Base-by-base conservation (phyloP, 2,888 invertebrate species). In the Autographa gamma region DNA sequence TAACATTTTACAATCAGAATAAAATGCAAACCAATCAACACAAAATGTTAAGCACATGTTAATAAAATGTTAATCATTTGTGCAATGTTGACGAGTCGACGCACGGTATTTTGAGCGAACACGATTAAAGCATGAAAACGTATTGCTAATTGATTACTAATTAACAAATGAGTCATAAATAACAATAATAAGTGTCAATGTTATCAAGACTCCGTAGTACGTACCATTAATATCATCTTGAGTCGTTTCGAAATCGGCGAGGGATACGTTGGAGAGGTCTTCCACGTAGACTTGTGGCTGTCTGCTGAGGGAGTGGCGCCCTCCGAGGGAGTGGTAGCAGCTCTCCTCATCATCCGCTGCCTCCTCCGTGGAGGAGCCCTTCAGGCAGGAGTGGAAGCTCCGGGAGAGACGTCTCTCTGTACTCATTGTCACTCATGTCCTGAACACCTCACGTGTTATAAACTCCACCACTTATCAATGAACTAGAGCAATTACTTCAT, bases 301-400 rank as follows among this genome's bases (percentile, higher is more conserved):
- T 61, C 94, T 84, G 80, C 86, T 93, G 66, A 95, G 88, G 6
- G 95, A 94, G 76, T 95, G 93, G 65, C 95, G 89, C 61, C 95
- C 95, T 38, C 95, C 95, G 11, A 95, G 89, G 58, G 94, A 95
- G 86, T 95, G 95, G 86, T 95, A 95, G 88, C 95, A 95, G 77
- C 88, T 93, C 71, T 95, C 96, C 73, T 95, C 96, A 11, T 94
- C 94, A 82, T 95, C 95, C 34, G 93, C 93, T 54, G 93, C 96
- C 86, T 95, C 96, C 90, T 96, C 96, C 79, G 96, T 95, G 74
- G 96, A 95, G 73, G 96, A 96, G 52, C 97, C 97, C 83, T 97
- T 96, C 83, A 97, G 94, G 86, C 97, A 97, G 74, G 97, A 97
- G 93, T 97, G 97, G 90, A 97, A 97, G 88, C 97, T 97, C 89